phyloP scores from a whole-genome alignment of 2,888 invertebrate genomes.

The Agelastica alni region DNA sequence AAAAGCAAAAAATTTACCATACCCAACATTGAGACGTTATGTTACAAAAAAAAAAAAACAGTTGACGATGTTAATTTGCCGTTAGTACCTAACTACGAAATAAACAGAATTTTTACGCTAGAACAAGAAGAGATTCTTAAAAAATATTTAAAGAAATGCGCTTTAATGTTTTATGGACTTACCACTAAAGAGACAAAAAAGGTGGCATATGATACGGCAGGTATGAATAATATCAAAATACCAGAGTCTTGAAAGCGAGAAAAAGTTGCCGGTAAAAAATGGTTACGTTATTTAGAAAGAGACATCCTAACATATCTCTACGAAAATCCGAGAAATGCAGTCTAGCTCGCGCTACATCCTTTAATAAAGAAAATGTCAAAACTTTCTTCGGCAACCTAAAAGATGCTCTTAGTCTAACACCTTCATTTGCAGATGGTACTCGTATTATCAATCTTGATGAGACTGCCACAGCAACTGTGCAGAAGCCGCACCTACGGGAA shows the following conservation, averaged over 20 bases:
- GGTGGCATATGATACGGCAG: slow-evolving; percentile 17
- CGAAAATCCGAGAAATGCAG: slow-evolving; percentile 15
- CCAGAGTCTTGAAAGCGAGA: slow-evolving; percentile 40
- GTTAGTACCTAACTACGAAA: too few relatives aligned
- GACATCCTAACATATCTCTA: too few relatives aligned
- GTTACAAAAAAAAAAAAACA: too few relatives aligned
- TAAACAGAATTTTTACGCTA: too few relatives aligned
- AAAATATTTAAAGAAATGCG: slow-evolving; percentile 15
- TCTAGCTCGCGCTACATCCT: slow-evolving; percentile 9
- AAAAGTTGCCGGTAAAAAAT: too few relatives aligned
- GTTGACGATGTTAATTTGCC: too few relatives aligned
- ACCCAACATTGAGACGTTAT: too few relatives aligned
- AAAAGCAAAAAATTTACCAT: too few relatives aligned
- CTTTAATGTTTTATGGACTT: slow-evolving; percentile 13
- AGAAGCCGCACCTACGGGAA: slow-evolving; percentile 15
- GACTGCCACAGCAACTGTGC: too few relatives aligned
- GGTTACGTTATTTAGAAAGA: too few relatives aligned
- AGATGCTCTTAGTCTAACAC: too few relatives aligned
- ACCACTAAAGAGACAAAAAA: slow-evolving; percentile 5
- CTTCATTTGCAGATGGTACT: slow-evolving; percentile 21
- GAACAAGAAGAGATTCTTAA: too few relatives aligned
- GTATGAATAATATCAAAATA: slow-evolving; percentile 14
- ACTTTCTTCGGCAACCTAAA: slow-evolving; percentile 20
- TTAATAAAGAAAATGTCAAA: slow-evolving; percentile 12
- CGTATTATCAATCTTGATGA: slow-evolving; percentile 27